Conservation (phyloP, 2,888 invertebrate species). For the Drosophila gaucha region DNA sequence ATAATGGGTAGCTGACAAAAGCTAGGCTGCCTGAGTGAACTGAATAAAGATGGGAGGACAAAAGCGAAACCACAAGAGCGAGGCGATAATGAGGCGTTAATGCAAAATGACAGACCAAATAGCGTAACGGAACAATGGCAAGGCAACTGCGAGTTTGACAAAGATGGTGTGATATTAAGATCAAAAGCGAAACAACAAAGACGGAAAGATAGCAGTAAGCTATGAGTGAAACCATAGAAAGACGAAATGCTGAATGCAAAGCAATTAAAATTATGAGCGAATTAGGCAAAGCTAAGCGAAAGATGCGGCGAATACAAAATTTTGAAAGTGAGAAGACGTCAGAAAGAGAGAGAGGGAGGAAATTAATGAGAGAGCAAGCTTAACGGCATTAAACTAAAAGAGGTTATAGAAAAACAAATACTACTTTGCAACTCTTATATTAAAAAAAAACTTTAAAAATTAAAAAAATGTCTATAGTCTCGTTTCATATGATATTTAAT, state of each 20-base stretch:
- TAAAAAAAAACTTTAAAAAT: not conserved
- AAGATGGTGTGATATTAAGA: not conserved
- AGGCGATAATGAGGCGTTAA: constrained; percentile 12
- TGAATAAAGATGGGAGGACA: not conserved
- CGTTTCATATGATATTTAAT: not conserved
- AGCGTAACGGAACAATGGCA: not conserved
- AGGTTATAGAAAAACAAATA: too few relatives aligned
- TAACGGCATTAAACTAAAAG: not conserved
- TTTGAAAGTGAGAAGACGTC: not conserved
- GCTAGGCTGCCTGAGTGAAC: not conserved
- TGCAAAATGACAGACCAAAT: constrained; percentile 4
- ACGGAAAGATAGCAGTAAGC: not conserved
- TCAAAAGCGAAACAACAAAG: not conserved
- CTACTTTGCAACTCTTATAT: not conserved
- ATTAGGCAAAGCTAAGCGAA: not conserved
- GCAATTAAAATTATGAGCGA: not conserved
- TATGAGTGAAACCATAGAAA: not conserved
- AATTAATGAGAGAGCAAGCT: too few relatives aligned
- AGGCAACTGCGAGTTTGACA: not conserved
- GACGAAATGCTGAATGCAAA: not conserved
- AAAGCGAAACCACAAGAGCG: not conserved
- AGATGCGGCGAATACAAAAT: not conserved
- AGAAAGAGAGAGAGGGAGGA: not conserved
- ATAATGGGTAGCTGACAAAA: not conserved
- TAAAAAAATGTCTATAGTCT: not conserved